Evolutionary conservation across 2,888 invertebrate genomes (phyloP), one percentile per base, ranked within the genome.

Genomic region (Eulithis testata): DNA sequence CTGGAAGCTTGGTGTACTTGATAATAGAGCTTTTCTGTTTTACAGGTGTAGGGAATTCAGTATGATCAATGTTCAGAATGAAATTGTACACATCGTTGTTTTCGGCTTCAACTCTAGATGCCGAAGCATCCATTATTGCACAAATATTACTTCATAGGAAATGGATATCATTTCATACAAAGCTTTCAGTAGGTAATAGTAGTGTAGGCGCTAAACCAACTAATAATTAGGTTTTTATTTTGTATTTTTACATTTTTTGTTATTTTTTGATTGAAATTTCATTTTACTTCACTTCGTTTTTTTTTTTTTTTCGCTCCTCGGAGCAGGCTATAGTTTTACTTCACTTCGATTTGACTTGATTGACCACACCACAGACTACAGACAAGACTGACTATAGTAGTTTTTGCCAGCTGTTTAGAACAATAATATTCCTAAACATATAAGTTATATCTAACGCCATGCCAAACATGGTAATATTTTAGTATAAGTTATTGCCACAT

Each of bases 1-100:
- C 88, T 11, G 91, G 91, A 65, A 92, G 76, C 74, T 89, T 89
- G 7, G 92, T 89, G 70, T 89, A 92, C 72, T 91, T 92, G 45
- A 86, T 83, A 53, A 88, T 82, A 59, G 87, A 84, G 70, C 73
- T 84, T 72, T 80, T 89, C 63, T 83, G 83, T 69, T 83, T 86
- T 51, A 73, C 37, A 43, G 74, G 67, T 31, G 71, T 60, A n/a
- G 83, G 75, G 75, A 80, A 83, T 44, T 74, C 70, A 36, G 77
- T 72, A 62, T 83, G 82, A 62, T 84, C 81, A 69, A 86, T 73
- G 70, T 84, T 80, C 45, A 86, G 67, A 75, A 80, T 83, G 64
- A 86, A 80, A 71, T 77, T 80, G 70, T 79, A 82, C 60, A 86
- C 78, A 73, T 82, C 78, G 72, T 77, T 82, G 56, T 75, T 73